Evolutionary conservation across 2,797 vertebrate species (phyloP).

Genomic region (Geotrypetes seraphini): DNA sequence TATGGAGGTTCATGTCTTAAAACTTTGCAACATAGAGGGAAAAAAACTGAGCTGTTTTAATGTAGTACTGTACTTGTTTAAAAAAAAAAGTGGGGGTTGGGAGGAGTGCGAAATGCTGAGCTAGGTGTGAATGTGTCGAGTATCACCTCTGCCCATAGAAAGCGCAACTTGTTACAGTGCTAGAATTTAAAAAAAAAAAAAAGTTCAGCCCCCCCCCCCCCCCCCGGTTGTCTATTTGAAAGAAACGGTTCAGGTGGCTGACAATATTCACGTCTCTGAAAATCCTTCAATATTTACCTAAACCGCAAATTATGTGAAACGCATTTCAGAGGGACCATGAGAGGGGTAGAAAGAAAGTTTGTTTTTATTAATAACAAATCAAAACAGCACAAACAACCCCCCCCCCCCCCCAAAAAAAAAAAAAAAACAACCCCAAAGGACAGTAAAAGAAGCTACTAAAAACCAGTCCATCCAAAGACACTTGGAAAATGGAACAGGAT

Average conservation of each 20-base stretch:
- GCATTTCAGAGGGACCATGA: neutral
- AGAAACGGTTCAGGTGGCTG: neutral
- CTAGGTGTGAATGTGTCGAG: conserved; percentile 6
- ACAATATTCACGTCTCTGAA: neutral
- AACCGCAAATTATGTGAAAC: neutral
- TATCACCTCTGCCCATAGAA: neutral
- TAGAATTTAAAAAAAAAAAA: too few species aligned
- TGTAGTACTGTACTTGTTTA: neutral
- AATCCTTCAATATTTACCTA: neutral
- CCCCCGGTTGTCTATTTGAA: neutral
- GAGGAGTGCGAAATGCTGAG: conserved; percentile 5
- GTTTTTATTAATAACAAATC: too few species aligned
- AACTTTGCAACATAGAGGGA: too few species aligned
- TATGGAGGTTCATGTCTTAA: neutral
- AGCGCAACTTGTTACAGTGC: conserved; percentile 3
- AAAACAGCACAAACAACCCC: too few species aligned
- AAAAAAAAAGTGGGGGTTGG: neutral
- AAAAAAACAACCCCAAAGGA: too few species aligned
- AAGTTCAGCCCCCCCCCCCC: too few species aligned
- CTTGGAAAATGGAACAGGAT: too few species aligned
- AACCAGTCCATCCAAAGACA: too few species aligned
- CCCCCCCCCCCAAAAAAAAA: too few species aligned
- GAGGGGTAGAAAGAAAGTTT: neutral
- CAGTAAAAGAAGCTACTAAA: too few species aligned
- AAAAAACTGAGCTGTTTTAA: too few species aligned